Conservation (phyloP, 2,113 vertebrate species). For the Chionodraco myersi region DNA sequence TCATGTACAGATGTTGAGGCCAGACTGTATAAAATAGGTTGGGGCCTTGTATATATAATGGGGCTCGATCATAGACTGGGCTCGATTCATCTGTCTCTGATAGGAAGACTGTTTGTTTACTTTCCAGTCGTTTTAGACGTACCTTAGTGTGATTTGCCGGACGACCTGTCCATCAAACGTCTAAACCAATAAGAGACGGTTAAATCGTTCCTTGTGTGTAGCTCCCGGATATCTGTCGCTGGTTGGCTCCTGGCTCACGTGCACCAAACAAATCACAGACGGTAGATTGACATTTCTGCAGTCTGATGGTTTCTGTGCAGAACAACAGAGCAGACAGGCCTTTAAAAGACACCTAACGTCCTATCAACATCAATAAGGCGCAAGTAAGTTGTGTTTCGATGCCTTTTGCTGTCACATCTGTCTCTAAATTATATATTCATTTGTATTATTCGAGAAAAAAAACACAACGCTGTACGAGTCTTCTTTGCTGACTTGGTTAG, state of each 20-base stretch:
- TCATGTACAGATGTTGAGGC: constrained; percentile 8
- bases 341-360: neutral
- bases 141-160: constrained; percentile 38
- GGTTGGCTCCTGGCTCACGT: constrained; percentile 66
- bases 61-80: neutral
- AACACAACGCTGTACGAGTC: neutral
- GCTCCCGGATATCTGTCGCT: constrained; percentile 65
- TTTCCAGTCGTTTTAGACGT: neutral
- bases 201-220: neutral
- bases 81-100: neutral
- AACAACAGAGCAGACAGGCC: constrained; percentile 1
- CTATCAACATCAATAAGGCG: neutral
- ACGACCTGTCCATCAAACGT: neutral
- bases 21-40: too few relatives aligned
- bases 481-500: constrained; percentile 15
- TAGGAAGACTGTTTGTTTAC: constrained; percentile 71
- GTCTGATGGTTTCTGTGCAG: neutral
- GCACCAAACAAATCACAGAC: constrained; percentile 60
- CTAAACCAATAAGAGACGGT: constrained; percentile 50
- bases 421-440: neutral
- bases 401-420: constrained; percentile 2
- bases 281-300: constrained; percentile 31
- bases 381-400: constrained; percentile 48
- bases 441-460: neutral
- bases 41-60: too few relatives aligned